Conservation (phyloP, 2,888 invertebrate genomes). For the Conistra vaccinii region DNA sequence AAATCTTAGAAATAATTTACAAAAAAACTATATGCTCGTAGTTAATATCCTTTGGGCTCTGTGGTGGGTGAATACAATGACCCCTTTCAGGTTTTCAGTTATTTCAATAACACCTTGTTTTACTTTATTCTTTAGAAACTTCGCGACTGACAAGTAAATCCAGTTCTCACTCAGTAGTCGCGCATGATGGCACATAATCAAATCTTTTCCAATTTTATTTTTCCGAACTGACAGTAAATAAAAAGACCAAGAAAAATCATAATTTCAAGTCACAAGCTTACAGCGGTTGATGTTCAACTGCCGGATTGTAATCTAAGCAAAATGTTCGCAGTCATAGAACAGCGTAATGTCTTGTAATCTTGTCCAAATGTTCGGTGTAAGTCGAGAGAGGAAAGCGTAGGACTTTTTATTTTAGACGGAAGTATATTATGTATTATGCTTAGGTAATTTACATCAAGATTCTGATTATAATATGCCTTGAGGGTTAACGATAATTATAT, state of each 20-base stretch:
- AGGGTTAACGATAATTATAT: background rate
- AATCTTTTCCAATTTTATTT: background rate
- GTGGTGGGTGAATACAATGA: background rate
- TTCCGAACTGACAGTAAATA: background rate
- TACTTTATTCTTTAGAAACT: background rate
- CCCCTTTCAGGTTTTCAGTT: background rate
- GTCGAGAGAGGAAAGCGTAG: conserved; percentile 5
- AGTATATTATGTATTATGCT: conserved; percentile 5
- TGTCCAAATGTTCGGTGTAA: conserved; percentile 32
- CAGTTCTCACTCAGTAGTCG: background rate
- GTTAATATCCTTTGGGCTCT: background rate
- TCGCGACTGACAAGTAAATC: background rate
- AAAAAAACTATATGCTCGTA: background rate
- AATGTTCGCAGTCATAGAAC: conserved; percentile 36
- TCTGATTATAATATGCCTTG: background rate
- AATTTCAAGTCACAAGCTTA: conserved; percentile 32
- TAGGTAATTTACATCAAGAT: background rate
- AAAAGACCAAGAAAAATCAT: conserved; percentile 15
- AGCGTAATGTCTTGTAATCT: conserved; percentile 54
- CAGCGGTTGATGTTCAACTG: conserved; percentile 19
- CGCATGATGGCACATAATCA: background rate
- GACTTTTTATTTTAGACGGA: background rate
- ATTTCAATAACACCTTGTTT: background rate
- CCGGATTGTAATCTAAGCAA: conserved; percentile 39
- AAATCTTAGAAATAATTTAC: too few relatives aligned